A percentile compares a stretch with the other conserved stretches of the same genome.
Evolutionary conservation across 1,140 invertebrate species (phyloP).

Genomic region (Nymphalis io): DNA sequence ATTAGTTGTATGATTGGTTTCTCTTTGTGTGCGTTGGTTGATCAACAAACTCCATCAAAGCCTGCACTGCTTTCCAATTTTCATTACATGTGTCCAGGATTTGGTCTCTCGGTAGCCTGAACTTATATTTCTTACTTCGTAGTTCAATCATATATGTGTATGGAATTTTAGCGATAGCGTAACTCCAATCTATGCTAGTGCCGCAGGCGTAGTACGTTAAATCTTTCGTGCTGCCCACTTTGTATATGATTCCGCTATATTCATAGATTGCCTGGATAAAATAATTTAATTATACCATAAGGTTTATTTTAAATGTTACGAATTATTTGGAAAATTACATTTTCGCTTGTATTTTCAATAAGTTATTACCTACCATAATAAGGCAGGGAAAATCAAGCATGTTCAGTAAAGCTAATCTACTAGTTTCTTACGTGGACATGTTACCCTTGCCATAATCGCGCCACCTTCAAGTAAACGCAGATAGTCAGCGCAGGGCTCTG

Average conservation of each 20-base stretch:
- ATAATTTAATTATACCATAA: background rate
- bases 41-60: constrained; percentile 80
- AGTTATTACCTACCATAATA: too few relatives aligned
- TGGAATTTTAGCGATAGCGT: constrained; percentile 82
- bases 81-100: constrained; percentile 86
- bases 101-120: constrained; percentile 85
- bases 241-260: constrained; percentile 62
- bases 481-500: constrained; percentile 85
- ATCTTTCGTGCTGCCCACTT: constrained; percentile 72
- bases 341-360: too few relatives aligned
- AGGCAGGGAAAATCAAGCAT: background rate
- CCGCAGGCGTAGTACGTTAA: constrained; percentile 82
- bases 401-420: constrained; percentile 37
- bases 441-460: constrained; percentile 69
- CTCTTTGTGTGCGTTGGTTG: constrained; percentile 12
- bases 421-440: constrained; percentile 52
- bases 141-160: constrained; percentile 88
- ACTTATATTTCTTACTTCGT: constrained; percentile 83
- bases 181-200: constrained; percentile 86
- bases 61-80: constrained; percentile 84
- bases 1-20: background rate
- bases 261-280: constrained; percentile 67
- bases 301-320: too few relatives aligned
- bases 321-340: too few relatives aligned
- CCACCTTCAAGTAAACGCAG: constrained; percentile 82